A percentile compares a stretch with the other conserved stretches of the same genome.
Conservation (phyloP, 2,797 vertebrate species). For the Valencia hispanica region DNA sequence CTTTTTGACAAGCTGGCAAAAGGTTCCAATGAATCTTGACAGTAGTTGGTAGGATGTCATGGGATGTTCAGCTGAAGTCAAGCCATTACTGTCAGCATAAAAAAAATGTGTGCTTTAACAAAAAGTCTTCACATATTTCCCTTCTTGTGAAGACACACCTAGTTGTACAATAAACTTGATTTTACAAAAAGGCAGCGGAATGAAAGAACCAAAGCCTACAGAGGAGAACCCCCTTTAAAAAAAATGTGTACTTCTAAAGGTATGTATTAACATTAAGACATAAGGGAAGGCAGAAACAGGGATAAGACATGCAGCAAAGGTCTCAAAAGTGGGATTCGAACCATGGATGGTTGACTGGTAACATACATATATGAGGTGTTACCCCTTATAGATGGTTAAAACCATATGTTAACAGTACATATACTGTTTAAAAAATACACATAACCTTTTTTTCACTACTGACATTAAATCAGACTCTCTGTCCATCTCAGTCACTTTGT, state of each 20-base stretch:
- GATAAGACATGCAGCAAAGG: background rate
- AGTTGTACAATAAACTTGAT: conserved; percentile 56
- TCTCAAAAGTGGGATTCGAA: background rate
- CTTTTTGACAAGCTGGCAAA: conserved; percentile 26
- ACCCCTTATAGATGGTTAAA: background rate
- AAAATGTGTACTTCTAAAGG: background rate
- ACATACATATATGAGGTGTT: background rate
- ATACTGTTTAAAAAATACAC: background rate
- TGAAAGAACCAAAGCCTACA: conserved; percentile 4
- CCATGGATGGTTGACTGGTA: background rate
- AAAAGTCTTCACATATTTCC: conserved; percentile 54
- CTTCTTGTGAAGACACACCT: conserved; percentile 61
- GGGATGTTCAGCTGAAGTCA: conserved; percentile 51
- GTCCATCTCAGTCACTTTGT: background rate
- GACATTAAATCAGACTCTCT: background rate
- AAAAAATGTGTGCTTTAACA: conserved; percentile 62
- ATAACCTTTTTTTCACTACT: background rate
- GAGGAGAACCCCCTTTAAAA: conserved; percentile 13
- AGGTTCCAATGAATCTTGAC: conserved; percentile 26
- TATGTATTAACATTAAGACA: background rate
- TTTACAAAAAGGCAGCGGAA: conserved; percentile 19
- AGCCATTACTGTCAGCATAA: conserved; percentile 58
- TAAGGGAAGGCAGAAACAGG: background rate
- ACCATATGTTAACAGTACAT: background rate
- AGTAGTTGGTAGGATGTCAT: conserved; percentile 30